These are phyloP conservation scores for Leptopilina clavipes DNA, from an alignment of 1,140 invertebrate species.

Conservation along the genomic window DNA sequence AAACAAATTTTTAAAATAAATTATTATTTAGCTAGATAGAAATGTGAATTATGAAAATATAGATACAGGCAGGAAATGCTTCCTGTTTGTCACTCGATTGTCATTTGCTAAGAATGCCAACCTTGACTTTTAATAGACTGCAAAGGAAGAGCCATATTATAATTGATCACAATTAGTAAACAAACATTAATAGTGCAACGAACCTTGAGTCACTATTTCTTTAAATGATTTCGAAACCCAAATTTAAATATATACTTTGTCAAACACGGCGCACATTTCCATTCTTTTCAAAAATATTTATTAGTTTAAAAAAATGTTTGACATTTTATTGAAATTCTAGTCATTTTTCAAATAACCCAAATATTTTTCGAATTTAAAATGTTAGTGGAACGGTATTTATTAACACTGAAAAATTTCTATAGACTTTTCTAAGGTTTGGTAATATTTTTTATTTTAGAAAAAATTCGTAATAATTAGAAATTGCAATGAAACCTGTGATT, in stretches of 20 bases:
- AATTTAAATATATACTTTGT: neutral
- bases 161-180: conserved; percentile 5
- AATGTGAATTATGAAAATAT: neutral
- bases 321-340: too few species aligned
- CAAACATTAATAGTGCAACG: conserved; percentile 16
- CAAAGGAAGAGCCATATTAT: neutral
- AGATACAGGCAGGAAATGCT: neutral
- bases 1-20: too few species aligned
- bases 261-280: neutral
- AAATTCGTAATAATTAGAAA: neutral
- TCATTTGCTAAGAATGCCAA: neutral
- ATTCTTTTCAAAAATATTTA: neutral
- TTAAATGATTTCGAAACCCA: neutral
- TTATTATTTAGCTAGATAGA: too few species aligned
- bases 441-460: too few species aligned
- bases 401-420: too few species aligned
- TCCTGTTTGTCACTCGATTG: neutral
- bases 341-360: too few species aligned
- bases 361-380: too few species aligned
- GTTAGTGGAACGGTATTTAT: too few species aligned
- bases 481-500: neutral
- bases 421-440: too few species aligned
- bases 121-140: conserved; percentile 12
- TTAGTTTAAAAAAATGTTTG: too few species aligned
- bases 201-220: conserved; percentile 1